These are phyloP conservation scores for Dinoponera quadriceps DNA, from an alignment of 1,140 invertebrate species.

Conservation along the genomic window DNA sequence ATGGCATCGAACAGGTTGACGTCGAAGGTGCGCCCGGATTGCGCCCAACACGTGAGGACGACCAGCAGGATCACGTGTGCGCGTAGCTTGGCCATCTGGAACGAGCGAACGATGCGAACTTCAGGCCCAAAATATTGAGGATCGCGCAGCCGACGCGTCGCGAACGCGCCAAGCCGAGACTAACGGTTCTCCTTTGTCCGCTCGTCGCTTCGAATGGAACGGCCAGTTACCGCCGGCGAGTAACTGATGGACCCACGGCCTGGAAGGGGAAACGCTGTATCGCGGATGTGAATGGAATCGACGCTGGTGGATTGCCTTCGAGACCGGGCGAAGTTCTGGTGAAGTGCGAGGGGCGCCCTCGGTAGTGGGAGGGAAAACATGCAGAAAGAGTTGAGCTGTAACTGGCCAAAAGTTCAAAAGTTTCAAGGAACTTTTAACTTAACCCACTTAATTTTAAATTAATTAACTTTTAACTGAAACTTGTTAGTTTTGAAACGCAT, in stretches of 20 bases:
- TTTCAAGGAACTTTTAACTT: too few relatives aligned
- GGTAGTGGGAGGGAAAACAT: too few relatives aligned
- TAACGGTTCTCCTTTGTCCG: neutral
- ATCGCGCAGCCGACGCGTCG: constrained; percentile 54
- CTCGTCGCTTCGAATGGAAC: neutral
- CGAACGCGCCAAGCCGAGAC: constrained; percentile 26
- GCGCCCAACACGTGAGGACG: neutral
- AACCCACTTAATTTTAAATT: too few relatives aligned
- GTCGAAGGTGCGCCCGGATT: neutral
- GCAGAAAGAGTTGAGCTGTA: too few relatives aligned
- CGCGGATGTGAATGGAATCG: constrained; percentile 19
- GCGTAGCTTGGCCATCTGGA: constrained; percentile 11
- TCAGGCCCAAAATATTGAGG: neutral
- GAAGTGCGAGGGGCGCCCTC: too few relatives aligned
- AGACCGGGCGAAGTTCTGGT: too few relatives aligned
- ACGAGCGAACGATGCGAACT: neutral
- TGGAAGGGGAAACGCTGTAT: too few relatives aligned
- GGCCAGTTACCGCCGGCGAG: constrained; percentile 22
- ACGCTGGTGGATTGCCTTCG: too few relatives aligned
- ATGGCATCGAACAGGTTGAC: constrained; percentile 86
- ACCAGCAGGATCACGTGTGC: neutral
- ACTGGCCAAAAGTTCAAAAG: too few relatives aligned
- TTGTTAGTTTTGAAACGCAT: too few relatives aligned
- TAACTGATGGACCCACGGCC: neutral
- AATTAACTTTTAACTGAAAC: too few relatives aligned